Conservation (phyloP, 1,140 invertebrate genomes). For the Formica selysi region DNA sequence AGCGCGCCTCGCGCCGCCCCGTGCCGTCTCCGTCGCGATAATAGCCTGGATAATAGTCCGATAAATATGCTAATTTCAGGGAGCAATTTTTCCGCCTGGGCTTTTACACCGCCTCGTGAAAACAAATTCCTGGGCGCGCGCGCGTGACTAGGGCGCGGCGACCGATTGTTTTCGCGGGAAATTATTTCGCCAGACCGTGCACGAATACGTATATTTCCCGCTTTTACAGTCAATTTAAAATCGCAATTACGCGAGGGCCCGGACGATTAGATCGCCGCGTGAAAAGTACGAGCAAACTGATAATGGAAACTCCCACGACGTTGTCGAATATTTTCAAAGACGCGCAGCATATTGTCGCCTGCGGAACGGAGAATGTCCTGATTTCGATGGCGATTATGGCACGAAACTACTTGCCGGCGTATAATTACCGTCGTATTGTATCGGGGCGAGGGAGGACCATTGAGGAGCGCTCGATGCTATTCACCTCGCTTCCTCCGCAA, state of each 20-base stretch:
- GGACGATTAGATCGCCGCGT: constrained; percentile 59
- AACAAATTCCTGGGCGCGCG: constrained; percentile 28
- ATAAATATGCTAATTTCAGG: constrained; percentile 74
- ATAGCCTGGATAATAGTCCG: constrained; percentile 59
- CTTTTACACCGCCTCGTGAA: constrained; percentile 36
- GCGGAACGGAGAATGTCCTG: constrained; percentile 18
- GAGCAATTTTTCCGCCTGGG: constrained; percentile 59
- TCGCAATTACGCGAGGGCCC: constrained; percentile 46
- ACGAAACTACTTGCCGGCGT: constrained; percentile 60
- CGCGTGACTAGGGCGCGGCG: neutral
- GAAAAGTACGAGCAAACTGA: constrained; percentile 9
- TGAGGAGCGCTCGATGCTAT: constrained; percentile 51
- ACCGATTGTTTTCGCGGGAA: constrained; percentile 22
- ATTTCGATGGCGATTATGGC: constrained; percentile 65
- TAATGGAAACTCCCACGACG: constrained; percentile 15
- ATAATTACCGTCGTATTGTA: constrained; percentile 68
- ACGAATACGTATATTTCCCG: neutral
- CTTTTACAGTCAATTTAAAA: constrained; percentile 1
- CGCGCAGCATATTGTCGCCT: neutral
- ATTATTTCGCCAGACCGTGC: constrained; percentile 21
- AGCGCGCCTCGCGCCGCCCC: neutral
- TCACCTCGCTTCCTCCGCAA: constrained; percentile 44
- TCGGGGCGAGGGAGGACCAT: constrained; percentile 27
- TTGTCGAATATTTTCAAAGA: constrained; percentile 48
- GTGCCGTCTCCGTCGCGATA: constrained; percentile 31